Percentiles rank a stretch among this genome's conserved stretches.
These are phyloP conservation scores for Lasioglossum oenotherae DNA, from an alignment of 2,888 invertebrate genomes.

Conservation along the genomic window DNA sequence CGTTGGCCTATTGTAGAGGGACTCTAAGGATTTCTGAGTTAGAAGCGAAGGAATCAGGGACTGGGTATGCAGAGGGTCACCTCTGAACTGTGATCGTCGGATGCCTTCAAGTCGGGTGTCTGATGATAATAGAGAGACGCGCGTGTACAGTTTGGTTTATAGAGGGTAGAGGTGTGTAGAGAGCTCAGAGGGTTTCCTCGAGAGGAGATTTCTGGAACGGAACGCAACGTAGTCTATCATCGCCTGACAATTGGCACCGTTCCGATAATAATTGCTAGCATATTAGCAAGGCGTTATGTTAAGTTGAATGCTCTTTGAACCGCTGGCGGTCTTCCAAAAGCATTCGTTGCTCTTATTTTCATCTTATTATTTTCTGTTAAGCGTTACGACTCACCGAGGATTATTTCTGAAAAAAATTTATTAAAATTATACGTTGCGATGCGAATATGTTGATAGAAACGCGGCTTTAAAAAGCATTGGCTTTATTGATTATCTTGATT, in stretches of 20 bases:
- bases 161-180: background rate
- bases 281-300: background rate
- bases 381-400: background rate
- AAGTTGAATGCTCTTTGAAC: constrained; percentile 10
- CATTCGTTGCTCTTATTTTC: background rate
- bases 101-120: background rate
- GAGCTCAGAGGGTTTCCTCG: background rate
- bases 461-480: background rate
- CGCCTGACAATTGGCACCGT: background rate
- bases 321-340: constrained; percentile 49
- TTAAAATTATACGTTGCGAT: background rate
- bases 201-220: background rate
- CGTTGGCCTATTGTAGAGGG: background rate
- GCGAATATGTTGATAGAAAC: background rate
- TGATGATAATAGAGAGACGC: background rate
- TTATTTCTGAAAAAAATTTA: background rate
- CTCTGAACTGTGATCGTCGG: background rate
- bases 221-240: background rate
- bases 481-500: background rate
- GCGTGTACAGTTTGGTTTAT: background rate
- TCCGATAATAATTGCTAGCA: background rate
- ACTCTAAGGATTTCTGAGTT: background rate
- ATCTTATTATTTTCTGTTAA: background rate
- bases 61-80: background rate
- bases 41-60: background rate